Conservation (phyloP, 2,797 vertebrate genomes). For the Urophycis tenuis region DNA sequence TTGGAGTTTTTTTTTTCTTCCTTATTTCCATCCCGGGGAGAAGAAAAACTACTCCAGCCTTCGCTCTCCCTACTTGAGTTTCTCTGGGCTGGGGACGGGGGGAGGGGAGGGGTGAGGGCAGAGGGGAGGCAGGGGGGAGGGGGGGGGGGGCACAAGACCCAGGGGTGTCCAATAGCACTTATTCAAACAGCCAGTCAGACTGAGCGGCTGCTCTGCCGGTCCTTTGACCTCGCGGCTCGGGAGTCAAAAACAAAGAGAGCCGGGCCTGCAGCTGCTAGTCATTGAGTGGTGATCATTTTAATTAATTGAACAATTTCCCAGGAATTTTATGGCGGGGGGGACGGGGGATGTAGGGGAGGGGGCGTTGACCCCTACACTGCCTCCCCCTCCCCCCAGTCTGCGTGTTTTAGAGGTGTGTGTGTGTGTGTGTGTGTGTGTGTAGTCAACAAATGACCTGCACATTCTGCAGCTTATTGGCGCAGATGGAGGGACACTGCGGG, state of each 20-base stretch:
- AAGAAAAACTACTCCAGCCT: constrained; percentile 35
- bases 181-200: constrained; percentile 91
- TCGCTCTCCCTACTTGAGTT: constrained; percentile 50
- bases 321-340: constrained; percentile 71
- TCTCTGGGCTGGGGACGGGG: constrained; percentile 48
- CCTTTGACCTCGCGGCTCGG: constrained; percentile 75
- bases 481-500: constrained; percentile 17
- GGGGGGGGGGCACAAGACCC: constrained; percentile 55
- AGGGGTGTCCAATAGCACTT: constrained; percentile 86
- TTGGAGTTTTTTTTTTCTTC: constrained; percentile 30
- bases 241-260: constrained; percentile 85
- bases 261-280: constrained; percentile 86
- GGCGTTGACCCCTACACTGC: constrained; percentile 52
- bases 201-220: constrained; percentile 79
- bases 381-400: constrained; percentile 32
- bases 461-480: constrained; percentile 55
- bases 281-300: constrained; percentile 86
- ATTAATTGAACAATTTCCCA: constrained; percentile 89
- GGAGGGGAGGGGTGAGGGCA: constrained; percentile 35
- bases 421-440: background rate
- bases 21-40: constrained; percentile 15
- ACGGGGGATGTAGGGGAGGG: constrained; percentile 30
- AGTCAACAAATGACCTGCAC: constrained; percentile 56
- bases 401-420: constrained; percentile 11
- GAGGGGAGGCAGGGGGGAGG: constrained; percentile 38